Evolutionary conservation across 2,113 vertebrate species (phyloP).

Genomic region (Corythoichthys intestinalis): DNA sequence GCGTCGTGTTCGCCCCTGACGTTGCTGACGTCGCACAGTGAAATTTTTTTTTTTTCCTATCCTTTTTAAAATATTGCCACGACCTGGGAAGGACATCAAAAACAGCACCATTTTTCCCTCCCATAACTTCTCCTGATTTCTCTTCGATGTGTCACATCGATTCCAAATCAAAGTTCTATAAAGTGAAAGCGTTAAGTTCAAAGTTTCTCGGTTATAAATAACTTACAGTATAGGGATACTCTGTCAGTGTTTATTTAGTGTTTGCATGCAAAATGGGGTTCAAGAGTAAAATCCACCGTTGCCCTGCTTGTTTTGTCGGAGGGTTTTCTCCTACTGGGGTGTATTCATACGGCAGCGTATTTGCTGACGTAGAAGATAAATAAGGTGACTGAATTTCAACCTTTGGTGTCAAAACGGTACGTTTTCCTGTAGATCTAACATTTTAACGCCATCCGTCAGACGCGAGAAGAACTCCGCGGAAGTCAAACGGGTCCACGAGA

Average conservation of each 20-base stretch:
- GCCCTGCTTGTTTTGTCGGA: conserved; percentile 50
- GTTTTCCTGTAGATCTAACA: too few species aligned
- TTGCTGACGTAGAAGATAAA: too few species aligned
- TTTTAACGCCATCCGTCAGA: too few species aligned
- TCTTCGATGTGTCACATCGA: conserved; percentile 53
- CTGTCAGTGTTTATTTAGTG: conserved; percentile 32
- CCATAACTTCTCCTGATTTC: conserved; percentile 55
- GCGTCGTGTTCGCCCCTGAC: conserved; percentile 22
- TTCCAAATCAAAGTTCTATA: conserved; percentile 54
- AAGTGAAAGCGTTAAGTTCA: conserved; percentile 46
- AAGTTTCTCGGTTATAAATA: conserved; percentile 47
- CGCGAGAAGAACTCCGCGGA: too few species aligned
- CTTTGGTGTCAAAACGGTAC: too few species aligned
- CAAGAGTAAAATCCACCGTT: conserved; percentile 31
- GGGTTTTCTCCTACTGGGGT: background rate
- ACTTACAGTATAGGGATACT: conserved; percentile 44
- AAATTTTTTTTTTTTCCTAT: conserved; percentile 10
- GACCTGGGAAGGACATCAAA: conserved; percentile 63
- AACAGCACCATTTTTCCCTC: conserved; percentile 64
- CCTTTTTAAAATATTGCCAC: conserved; percentile 16
- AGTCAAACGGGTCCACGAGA: too few species aligned
- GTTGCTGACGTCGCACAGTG: conserved; percentile 36
- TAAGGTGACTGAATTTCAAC: too few species aligned
- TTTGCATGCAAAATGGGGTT: conserved; percentile 56
- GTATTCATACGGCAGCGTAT: too few species aligned